A percentile compares a stretch with the other conserved stretches of the same genome.
These are phyloP conservation scores for Taxidea taxus DNA, from an alignment of 2,113 vertebrate genomes.

Conservation along the genomic window DNA sequence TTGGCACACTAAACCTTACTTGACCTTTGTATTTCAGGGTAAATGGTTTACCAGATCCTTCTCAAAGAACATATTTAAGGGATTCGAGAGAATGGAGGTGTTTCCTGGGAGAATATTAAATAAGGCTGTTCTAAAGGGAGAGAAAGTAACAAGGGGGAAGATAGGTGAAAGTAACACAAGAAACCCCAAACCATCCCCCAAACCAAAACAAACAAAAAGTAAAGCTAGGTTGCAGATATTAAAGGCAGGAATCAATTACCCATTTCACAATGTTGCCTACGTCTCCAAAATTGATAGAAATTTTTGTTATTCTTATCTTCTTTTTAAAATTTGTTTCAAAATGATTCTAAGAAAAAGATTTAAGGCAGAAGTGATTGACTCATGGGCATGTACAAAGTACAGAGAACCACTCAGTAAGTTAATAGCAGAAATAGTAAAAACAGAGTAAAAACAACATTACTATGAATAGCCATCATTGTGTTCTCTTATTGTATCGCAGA, in stretches of 20 bases:
- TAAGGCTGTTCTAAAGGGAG: background rate
- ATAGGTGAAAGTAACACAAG: background rate
- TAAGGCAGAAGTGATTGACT: background rate
- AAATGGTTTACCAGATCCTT: background rate
- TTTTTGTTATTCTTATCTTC: background rate
- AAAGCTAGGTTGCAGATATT: background rate
- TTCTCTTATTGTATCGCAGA: background rate
- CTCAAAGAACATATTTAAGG: background rate
- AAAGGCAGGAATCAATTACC: background rate
- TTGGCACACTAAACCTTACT: background rate
- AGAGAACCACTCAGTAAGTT: background rate
- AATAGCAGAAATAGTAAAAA: background rate
- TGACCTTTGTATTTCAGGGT: background rate
- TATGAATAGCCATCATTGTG: background rate
- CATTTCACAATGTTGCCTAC: background rate
- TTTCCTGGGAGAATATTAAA: background rate
- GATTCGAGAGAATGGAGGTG: background rate
- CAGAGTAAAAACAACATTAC: background rate
- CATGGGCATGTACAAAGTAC: background rate
- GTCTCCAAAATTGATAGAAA: background rate
- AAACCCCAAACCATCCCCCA: background rate
- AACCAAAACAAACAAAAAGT: background rate
- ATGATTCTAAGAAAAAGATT: constrained; percentile 4
- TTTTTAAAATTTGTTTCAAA: background rate
- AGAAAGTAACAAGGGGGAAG: background rate